Evolutionary conservation across 1,140 invertebrate species (phyloP), one percentile per base, ranked within the genome.

Genomic region (Apis laboriosa): DNA sequence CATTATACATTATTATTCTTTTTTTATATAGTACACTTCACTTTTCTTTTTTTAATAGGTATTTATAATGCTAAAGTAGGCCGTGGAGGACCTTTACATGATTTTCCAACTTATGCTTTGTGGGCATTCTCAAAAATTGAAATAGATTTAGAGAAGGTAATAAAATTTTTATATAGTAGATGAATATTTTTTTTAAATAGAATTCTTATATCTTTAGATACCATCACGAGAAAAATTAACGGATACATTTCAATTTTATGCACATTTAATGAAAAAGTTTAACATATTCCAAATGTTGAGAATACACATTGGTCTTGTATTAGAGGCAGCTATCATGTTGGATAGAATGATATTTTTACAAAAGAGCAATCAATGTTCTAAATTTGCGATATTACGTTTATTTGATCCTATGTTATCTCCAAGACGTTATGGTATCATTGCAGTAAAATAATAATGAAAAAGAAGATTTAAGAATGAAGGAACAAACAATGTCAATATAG

Each of bases 321-420:
- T 99, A 58, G 98, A 99, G 94, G 96, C 95, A 86, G 93, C 98
- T 1, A 97, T 99, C 86, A 94, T 99, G 68, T 93, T 99, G 28
- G 98, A 99, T 93, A 95, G 98, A 91, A 91, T 97, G 49, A 92
- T 98, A 76, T 99, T 95, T 95, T 95, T 99, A 12, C 91, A 95
- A 80, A 97, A 98, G 92, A 94, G 79, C 60, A 85, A 95, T 89
- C 95, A 95, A 51, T 95, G 96, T 89, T 87, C 94, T 5, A 94
- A 96, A 83, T 95, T 96, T n/a, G 96, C 95, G 93, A 90, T 97
- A 63, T 95, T 97, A 34, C 95, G 96, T 88, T 92, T 97, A 67
- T 98, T 98, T 92, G 96, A 98, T 94, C 96, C 97, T 34, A 93
- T 96, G 17, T 92, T 97, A 70, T 98, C 97, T 13, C 97, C 97